Evolutionary conservation across 2,113 vertebrate species (phyloP).

Genomic region (Corythoichthys intestinalis): DNA sequence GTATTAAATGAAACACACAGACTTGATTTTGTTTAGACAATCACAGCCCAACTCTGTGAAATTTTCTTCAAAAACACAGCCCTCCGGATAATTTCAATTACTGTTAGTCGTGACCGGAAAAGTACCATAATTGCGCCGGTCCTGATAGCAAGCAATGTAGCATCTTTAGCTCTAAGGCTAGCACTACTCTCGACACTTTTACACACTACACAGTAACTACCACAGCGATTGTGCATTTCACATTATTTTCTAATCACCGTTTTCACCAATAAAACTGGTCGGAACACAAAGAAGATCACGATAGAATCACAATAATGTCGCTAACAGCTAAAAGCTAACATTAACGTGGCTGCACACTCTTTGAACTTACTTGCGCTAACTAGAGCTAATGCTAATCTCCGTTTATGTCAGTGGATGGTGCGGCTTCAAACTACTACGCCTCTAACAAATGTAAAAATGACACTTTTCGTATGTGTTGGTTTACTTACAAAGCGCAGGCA

Average conservation of each 20-base stretch:
- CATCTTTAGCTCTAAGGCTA: conserved; percentile 40
- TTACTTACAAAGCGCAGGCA: conserved; percentile 77
- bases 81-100: neutral
- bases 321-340: conserved; percentile 9
- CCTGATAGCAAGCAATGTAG: conserved; percentile 27
- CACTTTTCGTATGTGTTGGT: neutral
- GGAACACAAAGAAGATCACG: no score
- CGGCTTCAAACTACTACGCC: neutral
- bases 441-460: neutral
- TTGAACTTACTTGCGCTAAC: conserved; percentile 5
- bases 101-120: neutral
- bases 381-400: neutral
- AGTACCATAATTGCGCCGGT: neutral
- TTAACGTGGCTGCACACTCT: conserved; percentile 31
- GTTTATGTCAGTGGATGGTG: neutral
- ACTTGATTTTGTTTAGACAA: neutral
- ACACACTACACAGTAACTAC: no score
- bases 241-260: no score
- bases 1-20: neutral
- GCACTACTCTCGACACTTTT: conserved; percentile 16
- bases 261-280: accelerated
- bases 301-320: neutral
- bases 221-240: neutral
- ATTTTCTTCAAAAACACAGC: neutral
- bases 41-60: neutral